Base-by-base conservation (phyloP, 2,797 vertebrate species). In the Channa striata region DNA sequence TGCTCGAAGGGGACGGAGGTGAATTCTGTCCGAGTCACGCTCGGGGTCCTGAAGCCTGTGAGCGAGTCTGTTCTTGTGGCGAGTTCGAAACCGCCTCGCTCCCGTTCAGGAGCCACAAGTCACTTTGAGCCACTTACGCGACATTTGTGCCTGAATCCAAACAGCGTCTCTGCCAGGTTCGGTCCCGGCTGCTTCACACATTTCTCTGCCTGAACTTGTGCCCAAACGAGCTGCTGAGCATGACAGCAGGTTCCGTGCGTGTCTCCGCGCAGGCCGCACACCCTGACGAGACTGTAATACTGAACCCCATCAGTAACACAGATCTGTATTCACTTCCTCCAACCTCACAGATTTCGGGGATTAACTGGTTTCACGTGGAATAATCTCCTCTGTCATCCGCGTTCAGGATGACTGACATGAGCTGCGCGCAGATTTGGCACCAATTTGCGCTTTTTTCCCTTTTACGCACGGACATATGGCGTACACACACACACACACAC, bases 381-480 rank as follows among this genome's bases (percentile, higher is more conserved):
- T 78, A 77, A 82, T 78, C 68, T 75, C 70, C 30, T 48, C 73
- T 83, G 82, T 84, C 71, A 74, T 69, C 64, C 25, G 59, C 48
- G 59, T 59, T 68, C 72, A 50, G 77, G 9, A 53, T 74, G 73
- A 67, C 49, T 50, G 79, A 82, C 84, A 51, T 73, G 47, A 2
- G 71, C 68, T 17, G 34, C 19, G 74, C 34, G 40, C 5, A 46
- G 10, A 68, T 58, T 56, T 83, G 80, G 74, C 80, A 74, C 74
- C 74, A 77, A 76, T 80, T 59, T 74, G 74, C 46, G 72, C 52
- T 57, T 77, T 59, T 59, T 49, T 23, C 21, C 11, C 11, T 44
- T 77, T 80, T 49, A 77, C 48, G 61, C 77, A 40, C 54, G 21
- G 66, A 77, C 78, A 83, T 81, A 83, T 84, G 75, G 71, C 48